Evolutionary conservation across 2,113 vertebrate genomes (phyloP), one percentile per base, ranked within the genome.

Genomic region (Dipodomys spectabilis): DNA sequence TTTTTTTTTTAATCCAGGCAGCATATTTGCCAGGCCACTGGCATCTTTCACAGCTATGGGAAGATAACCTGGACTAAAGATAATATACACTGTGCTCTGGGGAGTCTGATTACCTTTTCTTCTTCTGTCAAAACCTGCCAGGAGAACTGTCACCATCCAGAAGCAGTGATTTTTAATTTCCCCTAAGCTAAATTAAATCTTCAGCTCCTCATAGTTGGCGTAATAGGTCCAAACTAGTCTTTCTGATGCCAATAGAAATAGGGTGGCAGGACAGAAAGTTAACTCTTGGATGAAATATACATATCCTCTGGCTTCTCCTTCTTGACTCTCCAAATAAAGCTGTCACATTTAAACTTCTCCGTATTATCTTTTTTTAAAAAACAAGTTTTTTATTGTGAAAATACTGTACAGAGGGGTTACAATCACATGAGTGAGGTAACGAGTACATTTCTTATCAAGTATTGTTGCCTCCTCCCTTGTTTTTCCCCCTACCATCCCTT

Each of bases 141-240:
- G 80, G 71, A 74, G 32, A 92, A 86, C 8, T 90, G 85, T 85
- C 82, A 69, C 53, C 68, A 82, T 44, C 82, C 79, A 1, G 62
- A 94, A 88, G 79, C 79, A 15, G n/a, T 80, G 82, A 82, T 85
- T 94, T 94, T 83, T 81, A 83, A 95, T 94, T 91, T 95, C 72
- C 84, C 68, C 79, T 82, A 82, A 91, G 84, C 32, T 83, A 74
- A 67, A 89, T 57, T 68, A 53, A 53, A n/a, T 32, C 20, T 86
- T 93, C 57, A 78, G 73, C 73, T 18, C 10, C 20, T 91, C 28
- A 72, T 22, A 35, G 60, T 27, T 16, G 27, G 93, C 27, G 4
- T 45, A 86, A 86, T 88, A 92, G 12, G n/a, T 65, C 57, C 77
- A 91, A 82, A 67, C 5, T 30, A 53, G 78, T 67, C 57, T 88